These are phyloP conservation scores for Caracal caracal DNA, from an alignment of 2,113 vertebrate species.

Conservation along the genomic window DNA sequence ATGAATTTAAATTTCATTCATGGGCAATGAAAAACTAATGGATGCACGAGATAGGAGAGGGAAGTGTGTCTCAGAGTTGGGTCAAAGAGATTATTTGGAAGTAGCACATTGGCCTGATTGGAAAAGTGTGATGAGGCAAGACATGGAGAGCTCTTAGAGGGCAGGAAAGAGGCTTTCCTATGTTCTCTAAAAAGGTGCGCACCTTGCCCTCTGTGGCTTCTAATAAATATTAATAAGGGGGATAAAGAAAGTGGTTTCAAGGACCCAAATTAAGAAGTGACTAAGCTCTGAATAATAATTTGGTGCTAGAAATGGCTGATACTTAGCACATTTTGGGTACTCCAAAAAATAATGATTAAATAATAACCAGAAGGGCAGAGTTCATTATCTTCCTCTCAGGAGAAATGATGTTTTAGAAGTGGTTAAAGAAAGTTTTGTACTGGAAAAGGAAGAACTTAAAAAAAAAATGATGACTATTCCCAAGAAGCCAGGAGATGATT, in stretches of 20 bases:
- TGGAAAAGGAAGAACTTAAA: constrained; percentile 24
- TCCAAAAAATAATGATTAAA: constrained; percentile 55
- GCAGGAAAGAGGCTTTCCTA: not conserved
- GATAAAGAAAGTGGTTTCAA: constrained; percentile 28
- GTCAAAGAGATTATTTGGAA: constrained; percentile 35
- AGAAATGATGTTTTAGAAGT: constrained; percentile 31
- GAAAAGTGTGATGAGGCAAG: not conserved
- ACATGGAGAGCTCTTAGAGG: not conserved
- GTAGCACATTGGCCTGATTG: not conserved
- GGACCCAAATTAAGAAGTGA: constrained; percentile 38
- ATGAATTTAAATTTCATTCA: constrained; percentile 35
- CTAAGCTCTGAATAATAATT: constrained; percentile 40
- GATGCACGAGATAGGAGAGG: not conserved
- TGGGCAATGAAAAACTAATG: not conserved
- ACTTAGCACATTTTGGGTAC: constrained; percentile 9
- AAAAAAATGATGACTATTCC: not conserved
- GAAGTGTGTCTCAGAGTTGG: not conserved
- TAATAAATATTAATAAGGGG: constrained; percentile 14
- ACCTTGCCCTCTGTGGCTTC: not conserved
- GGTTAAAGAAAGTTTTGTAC: constrained; percentile 27
- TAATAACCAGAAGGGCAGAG: constrained; percentile 1
- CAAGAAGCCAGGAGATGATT: not conserved
- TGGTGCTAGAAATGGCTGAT: constrained; percentile 31
- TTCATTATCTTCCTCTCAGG: not conserved
- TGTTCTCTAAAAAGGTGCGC: not conserved